These are phyloP conservation scores for Phrynocephalus versicolor DNA, from an alignment of 2,113 vertebrate genomes.

Conservation along the genomic window DNA sequence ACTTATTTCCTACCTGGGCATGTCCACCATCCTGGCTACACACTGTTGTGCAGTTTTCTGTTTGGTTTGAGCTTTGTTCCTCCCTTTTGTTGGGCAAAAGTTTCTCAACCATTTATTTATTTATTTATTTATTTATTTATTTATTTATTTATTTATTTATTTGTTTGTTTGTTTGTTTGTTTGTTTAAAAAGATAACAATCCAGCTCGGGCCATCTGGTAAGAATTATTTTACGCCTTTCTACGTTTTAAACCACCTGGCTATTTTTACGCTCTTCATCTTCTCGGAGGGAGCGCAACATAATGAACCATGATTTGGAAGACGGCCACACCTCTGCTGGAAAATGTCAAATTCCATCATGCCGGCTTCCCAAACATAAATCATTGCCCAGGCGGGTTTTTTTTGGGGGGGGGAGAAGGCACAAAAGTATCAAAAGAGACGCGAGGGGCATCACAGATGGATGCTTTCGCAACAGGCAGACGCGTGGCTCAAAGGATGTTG, in stretches of 20 bases:
- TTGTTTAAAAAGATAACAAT: constrained; percentile 63
- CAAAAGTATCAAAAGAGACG: constrained; percentile 24
- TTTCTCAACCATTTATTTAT: constrained; percentile 55
- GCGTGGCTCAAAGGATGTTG: no score
- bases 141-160: not conserved
- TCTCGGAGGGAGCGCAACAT: constrained; percentile 74
- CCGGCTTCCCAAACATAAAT: constrained; percentile 77
- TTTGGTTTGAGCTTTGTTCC: not conserved
- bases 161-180: constrained; percentile 34
- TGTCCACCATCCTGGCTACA: not conserved
- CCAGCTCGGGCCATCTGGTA: constrained; percentile 71
- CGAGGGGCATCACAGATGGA: no score
- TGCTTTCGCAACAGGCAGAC: no score
- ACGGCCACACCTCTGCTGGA: constrained; percentile 82
- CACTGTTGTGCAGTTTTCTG: constrained; percentile 31
- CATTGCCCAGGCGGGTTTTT: constrained; percentile 45
- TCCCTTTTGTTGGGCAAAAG: constrained; percentile 27
- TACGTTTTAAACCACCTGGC: constrained; percentile 75
- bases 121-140: constrained; percentile 30
- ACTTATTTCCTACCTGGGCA: not conserved
- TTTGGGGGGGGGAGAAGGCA: constrained; percentile 22
- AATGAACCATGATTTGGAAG: constrained; percentile 80
- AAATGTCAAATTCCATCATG: constrained; percentile 82
- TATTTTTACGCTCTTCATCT: constrained; percentile 79
- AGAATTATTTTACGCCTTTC: constrained; percentile 75